Conservation (phyloP, 2,888 invertebrate genomes). For the Conops quadrifasciatus region DNA sequence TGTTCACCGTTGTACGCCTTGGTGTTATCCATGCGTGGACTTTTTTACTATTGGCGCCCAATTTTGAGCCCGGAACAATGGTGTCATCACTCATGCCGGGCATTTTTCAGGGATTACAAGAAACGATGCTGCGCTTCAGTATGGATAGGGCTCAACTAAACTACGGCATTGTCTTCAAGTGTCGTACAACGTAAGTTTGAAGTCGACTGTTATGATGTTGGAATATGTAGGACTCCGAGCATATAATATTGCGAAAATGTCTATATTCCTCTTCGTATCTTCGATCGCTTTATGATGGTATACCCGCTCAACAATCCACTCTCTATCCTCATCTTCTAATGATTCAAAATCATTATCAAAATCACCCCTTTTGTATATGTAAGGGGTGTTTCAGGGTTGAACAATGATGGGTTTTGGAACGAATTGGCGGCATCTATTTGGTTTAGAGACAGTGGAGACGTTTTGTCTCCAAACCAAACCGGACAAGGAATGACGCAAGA, state of each 20-base stretch:
- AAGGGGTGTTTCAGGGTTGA: no score
- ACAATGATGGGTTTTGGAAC: no score
- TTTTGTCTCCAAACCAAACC: no score
- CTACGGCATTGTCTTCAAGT: slow-evolving; percentile 57
- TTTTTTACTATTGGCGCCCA: neutral
- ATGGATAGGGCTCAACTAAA: slow-evolving; percentile 56
- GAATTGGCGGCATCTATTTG: no score
- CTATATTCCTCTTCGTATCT: neutral
- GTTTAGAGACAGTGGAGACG: no score
- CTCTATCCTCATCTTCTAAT: no score
- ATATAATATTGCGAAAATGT: neutral
- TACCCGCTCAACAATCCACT: no score
- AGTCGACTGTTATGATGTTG: neutral
- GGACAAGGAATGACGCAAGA: no score
- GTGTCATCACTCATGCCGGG: slow-evolving; percentile 42
- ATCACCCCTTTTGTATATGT: no score
- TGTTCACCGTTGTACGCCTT: neutral
- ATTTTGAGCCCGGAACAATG: slow-evolving; percentile 2
- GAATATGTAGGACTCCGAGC: neutral
- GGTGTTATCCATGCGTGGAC: neutral
- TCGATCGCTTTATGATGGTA: neutral
- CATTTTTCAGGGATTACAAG: slow-evolving; percentile 54
- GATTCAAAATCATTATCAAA: no score
- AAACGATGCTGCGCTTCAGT: slow-evolving; percentile 54
- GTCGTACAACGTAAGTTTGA: slow-evolving; percentile 57